Evolutionary conservation across 2,113 vertebrate genomes (phyloP).

Genomic region (Oostethus manadensis): DNA sequence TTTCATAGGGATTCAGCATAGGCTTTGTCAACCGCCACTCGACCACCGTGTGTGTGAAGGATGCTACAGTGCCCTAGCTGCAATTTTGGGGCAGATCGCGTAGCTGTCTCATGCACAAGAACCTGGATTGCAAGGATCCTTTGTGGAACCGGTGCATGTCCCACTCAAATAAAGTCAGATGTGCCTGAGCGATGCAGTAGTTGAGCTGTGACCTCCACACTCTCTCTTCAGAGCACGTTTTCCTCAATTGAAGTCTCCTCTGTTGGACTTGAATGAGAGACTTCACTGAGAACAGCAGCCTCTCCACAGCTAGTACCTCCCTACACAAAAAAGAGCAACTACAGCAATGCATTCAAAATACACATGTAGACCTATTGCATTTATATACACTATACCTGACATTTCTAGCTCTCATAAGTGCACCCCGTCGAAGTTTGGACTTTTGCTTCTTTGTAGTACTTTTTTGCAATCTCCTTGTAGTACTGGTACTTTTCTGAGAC

Average conservation of each 20-base stretch:
- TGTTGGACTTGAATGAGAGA: slow-evolving; percentile 52
- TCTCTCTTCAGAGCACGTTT: slow-evolving; percentile 74
- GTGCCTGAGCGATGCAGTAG: slow-evolving; percentile 71
- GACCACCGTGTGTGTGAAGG: too few species aligned
- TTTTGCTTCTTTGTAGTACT: slow-evolving; percentile 26
- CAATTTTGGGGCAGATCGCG: background rate
- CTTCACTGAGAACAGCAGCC: slow-evolving; percentile 60
- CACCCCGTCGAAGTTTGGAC: slow-evolving; percentile 20
- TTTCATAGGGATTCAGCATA: too few species aligned
- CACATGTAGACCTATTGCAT: background rate
- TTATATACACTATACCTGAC: slow-evolving; percentile 38
- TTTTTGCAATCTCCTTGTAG: slow-evolving; percentile 17
- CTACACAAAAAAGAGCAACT: slow-evolving; percentile 28
- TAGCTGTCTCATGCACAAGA: background rate
- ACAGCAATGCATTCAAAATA: slow-evolving; percentile 7
- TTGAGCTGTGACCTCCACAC: slow-evolving; percentile 84
- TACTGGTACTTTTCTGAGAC: slow-evolving; percentile 11
- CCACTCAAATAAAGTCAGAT: slow-evolving; percentile 73
- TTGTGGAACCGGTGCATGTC: slow-evolving; percentile 54
- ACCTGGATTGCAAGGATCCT: slow-evolving; percentile 49
- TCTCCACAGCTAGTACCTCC: slow-evolving; percentile 53
- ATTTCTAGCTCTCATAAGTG: slow-evolving; percentile 21
- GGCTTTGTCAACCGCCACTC: too few species aligned
- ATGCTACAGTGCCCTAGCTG: too few species aligned
- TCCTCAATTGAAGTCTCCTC: slow-evolving; percentile 65